These are phyloP conservation scores for Epinephelus fuscoguttatus DNA, from an alignment of 2,113 vertebrate genomes.

Conservation along the genomic window DNA sequence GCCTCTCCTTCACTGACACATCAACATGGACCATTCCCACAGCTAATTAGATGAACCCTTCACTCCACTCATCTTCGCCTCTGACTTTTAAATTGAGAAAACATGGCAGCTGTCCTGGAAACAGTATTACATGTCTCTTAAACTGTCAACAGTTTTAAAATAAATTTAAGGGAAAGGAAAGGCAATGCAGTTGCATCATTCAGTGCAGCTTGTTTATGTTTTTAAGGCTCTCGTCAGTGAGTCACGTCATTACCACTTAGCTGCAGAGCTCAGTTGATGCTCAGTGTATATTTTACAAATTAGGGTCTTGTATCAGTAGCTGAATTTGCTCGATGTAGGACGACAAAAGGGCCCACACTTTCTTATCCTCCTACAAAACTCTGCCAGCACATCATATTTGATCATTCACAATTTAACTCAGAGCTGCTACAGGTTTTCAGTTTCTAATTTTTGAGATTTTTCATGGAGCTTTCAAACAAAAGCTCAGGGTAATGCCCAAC, in stretches of 20 bases:
- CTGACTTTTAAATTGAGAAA: constrained; percentile 8
- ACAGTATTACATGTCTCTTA: background rate
- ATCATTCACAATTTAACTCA: background rate
- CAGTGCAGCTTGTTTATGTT: background rate
- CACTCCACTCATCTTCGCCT: background rate
- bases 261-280: constrained; percentile 4
- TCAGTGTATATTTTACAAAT: constrained; percentile 22
- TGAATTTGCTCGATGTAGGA: constrained; percentile 7
- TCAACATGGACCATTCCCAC: background rate
- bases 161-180: background rate
- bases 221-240: background rate
- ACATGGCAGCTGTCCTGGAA: constrained; percentile 21
- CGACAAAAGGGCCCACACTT: background rate
- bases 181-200: background rate
- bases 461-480: no score
- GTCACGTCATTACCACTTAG: constrained; percentile 10
- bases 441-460: no score
- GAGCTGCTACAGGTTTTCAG: no score
- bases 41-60: background rate
- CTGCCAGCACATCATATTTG: background rate
- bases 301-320: background rate
- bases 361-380: background rate
- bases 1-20: background rate
- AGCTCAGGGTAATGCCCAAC: no score
- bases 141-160: constrained; percentile 4